A percentile compares a stretch with the other conserved stretches of the same genome.
These are phyloP conservation scores for Pogonognathellus flavescens DNA, from an alignment of 1,140 invertebrate species.

Conservation along the genomic window DNA sequence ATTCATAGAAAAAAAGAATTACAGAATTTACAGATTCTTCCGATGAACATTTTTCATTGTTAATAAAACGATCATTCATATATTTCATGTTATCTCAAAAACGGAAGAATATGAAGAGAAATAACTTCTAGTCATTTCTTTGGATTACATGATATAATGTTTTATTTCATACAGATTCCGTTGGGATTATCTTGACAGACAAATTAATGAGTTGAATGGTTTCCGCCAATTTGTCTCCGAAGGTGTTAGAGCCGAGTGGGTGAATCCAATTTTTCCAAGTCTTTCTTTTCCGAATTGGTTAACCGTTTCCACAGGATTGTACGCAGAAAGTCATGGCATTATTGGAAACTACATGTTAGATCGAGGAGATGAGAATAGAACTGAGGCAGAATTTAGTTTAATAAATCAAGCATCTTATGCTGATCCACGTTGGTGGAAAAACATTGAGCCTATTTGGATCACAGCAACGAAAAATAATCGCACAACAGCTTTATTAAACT, in stretches of 20 bases:
- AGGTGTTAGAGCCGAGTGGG: conserved; percentile 68
- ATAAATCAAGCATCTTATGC: conserved; percentile 65
- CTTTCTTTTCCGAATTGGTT: conserved; percentile 68
- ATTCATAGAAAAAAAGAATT: conserved; percentile 64
- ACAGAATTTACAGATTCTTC: conserved; percentile 67
- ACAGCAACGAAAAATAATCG: conserved; percentile 68
- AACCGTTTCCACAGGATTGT: conserved; percentile 67
- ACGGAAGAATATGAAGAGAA: too few species aligned
- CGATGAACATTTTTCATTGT: too few species aligned
- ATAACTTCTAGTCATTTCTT: too few species aligned
- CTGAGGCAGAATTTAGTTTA: conserved; percentile 67
- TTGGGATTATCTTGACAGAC: conserved; percentile 68
- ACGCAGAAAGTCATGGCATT: conserved; percentile 66
- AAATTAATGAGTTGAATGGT: conserved; percentile 65
- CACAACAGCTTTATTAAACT: conserved; percentile 66
- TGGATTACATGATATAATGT: not conserved
- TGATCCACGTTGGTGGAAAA: conserved; percentile 70
- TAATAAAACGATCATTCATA: too few species aligned
- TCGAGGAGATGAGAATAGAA: conserved; percentile 70
- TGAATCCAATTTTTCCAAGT: conserved; percentile 68
- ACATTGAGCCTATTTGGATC: conserved; percentile 70
- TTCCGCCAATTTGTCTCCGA: conserved; percentile 67
- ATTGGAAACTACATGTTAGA: conserved; percentile 65
- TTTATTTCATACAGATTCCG: conserved; percentile 66
- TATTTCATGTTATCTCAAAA: too few species aligned